Evolutionary conservation across 2,888 invertebrate species (phyloP), one percentile per base, ranked within the genome.

Genomic region (Caenorhabditis doughertyi): DNA sequence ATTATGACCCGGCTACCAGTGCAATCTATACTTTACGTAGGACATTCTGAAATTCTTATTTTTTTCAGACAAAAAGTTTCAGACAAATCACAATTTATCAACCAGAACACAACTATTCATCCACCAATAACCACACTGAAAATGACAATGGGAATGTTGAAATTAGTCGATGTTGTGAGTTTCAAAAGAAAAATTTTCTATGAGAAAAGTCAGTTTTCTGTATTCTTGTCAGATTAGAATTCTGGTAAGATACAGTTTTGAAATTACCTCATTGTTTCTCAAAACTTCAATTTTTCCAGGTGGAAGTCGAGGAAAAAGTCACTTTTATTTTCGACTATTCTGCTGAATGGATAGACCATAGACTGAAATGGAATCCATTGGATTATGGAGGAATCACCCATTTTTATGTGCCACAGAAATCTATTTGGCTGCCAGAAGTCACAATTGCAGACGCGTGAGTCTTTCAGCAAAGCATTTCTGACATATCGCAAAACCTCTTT

Each of bases 341-440:
- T 11, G 71, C 71, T 11, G 47, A 71, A 21, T 81, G 70, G 65
- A 74, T 49, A 2, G 81, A 81, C 47, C 47, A 47, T 7, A 25
- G 81, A 5, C 18, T 81, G n/a, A 42, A 16, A 23, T 81, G 81
- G 81, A 71, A 81, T 64, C 81, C 81, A n/a, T 8, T 56, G n/a
- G 71, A 81, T 11, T 81, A 76, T 65, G 81, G 81, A 39, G 81
- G 81, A 3, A 72, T 79, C 16, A 71, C 55, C n/a, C 79, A 79
- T 39, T 65, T 79, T 44, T 79, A 79, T 65, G 71, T 71, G 7
- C 79, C 79, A 8, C 72, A 71, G 23, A 65, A 23, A n/a, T 39
- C 39, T 3, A 32, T 79, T 18, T 79, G 79, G 79, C 49, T 79
- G 9, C 79, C 79, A n/a, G 79, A 79, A 25, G 29, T 79, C 13